These are phyloP conservation scores for Xenotilapia longispinis DNA, from an alignment of 2,113 vertebrate genomes.

Conservation along the genomic window DNA sequence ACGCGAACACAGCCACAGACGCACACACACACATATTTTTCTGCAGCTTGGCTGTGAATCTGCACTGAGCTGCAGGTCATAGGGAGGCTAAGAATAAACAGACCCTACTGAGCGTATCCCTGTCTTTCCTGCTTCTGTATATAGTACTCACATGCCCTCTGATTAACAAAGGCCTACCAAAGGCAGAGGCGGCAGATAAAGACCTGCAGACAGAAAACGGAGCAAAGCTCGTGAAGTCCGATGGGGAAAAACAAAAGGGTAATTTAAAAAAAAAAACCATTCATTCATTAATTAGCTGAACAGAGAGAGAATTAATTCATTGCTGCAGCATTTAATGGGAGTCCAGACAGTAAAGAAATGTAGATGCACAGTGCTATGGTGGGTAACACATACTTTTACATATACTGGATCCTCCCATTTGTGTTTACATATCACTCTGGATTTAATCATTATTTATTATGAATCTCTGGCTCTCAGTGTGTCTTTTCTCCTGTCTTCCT, in stretches of 20 bases:
- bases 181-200: not conserved
- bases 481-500: not conserved
- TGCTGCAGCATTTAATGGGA: not conserved
- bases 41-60: constrained; percentile 17
- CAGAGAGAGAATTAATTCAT: not conserved
- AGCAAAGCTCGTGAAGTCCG: not conserved
- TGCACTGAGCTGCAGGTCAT: constrained; percentile 26
- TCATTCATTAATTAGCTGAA: not conserved
- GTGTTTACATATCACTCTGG: not conserved
- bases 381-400: not conserved
- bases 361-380: not conserved
- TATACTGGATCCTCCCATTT: not conserved
- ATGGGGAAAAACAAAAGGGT: not conserved
- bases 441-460: not conserved
- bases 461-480: not conserved
- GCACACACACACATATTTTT: not conserved
- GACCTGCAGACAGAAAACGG: not conserved
- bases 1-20: not conserved
- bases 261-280: not conserved
- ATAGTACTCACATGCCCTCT: not conserved
- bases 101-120: constrained; percentile 10
- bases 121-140: not conserved
- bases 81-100: constrained; percentile 49
- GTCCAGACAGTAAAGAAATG: not conserved
- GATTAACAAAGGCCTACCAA: not conserved